Base-by-base conservation (phyloP, 37 sponge, comb jelly and placozoan species). In the Halichondria panicea region DNA sequence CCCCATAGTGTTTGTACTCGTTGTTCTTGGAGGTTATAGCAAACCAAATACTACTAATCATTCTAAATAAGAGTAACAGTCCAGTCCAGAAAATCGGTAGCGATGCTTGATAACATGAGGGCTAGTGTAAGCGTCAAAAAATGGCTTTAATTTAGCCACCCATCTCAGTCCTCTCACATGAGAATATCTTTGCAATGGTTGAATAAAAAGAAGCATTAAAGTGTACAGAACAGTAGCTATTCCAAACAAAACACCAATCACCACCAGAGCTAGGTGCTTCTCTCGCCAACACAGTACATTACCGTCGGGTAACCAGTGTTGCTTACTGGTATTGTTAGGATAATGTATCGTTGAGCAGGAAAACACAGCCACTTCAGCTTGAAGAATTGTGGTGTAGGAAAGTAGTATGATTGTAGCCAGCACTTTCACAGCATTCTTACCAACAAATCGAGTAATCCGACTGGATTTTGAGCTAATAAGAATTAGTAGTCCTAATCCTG, bases 1-100 rank as follows among this genome's bases (percentile, higher is more conserved):
- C n/a, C n/a, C n/a, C n/a, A n/a, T n/a, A n/a, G n/a, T n/a, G n/a
- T n/a, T n/a, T n/a, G n/a, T n/a, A n/a, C n/a, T n/a, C n/a, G n/a
- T n/a, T n/a, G n/a, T n/a, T n/a, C n/a, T n/a, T n/a, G n/a, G n/a
- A n/a, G n/a, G n/a, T n/a, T n/a, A n/a, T n/a, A n/a, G n/a, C n/a
- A n/a, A n/a, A n/a, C n/a, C n/a, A n/a, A n/a, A n/a, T n/a, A n/a
- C n/a, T n/a, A n/a, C n/a, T n/a, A n/a, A 56, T 19, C 4, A 74
- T 22, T 63, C 68, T 8, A 1, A 65, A 19, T 12, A 59, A 6
- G 53, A 70, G 70, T 11, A 68, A 70, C 41, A 68, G 43, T 7
- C 70, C 70, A 12, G 43, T 40, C 80, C 80, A 78, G 31, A 58
- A n/a, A n/a, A 75, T 40, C 44, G 63, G 43, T 34, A 59, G 58